These are phyloP conservation scores for Drosophila buzzatii DNA, from an alignment of 2,888 invertebrate species.

Conservation along the genomic window DNA sequence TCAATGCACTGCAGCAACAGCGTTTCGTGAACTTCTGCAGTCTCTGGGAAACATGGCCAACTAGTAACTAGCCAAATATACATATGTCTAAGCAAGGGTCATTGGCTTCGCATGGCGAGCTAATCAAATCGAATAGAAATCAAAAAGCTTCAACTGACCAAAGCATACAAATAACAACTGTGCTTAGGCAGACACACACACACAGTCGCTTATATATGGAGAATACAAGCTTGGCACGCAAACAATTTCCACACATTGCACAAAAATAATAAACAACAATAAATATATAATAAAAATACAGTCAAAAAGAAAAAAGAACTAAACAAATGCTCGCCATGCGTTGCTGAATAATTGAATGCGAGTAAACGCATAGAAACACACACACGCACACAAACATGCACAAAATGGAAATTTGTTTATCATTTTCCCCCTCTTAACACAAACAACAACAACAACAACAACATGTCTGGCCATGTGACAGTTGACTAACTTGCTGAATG, in stretches of 20 bases:
- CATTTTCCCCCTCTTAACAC: slow-evolving; percentile 39
- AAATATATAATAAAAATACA: slow-evolving; percentile 12
- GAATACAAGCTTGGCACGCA: slow-evolving; percentile 63
- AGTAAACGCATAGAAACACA: slow-evolving; percentile 26
- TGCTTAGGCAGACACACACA: background rate
- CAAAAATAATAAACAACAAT: slow-evolving; percentile 71
- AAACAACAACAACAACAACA: slow-evolving; percentile 26
- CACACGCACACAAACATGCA: background rate
- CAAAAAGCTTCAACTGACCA: slow-evolving; percentile 47
- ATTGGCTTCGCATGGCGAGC: slow-evolving; percentile 26
- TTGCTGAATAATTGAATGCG: slow-evolving; percentile 67
- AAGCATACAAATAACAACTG: slow-evolving; percentile 24
- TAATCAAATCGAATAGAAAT: slow-evolving; percentile 54
- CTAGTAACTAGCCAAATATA: background rate
- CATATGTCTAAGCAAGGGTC: slow-evolving; percentile 24
- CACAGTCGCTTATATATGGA: background rate
- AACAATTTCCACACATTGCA: slow-evolving; percentile 79
- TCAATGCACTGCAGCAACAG: slow-evolving; percentile 42
- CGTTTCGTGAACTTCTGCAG: slow-evolving; percentile 10
- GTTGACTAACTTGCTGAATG: slow-evolving; percentile 78
- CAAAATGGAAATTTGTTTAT: slow-evolving; percentile 72
- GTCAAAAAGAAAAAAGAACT: slow-evolving; percentile 34
- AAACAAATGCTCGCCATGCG: slow-evolving; percentile 64
- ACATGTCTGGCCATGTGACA: slow-evolving; percentile 63
- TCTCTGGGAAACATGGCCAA: slow-evolving; percentile 30